phyloP scores from a whole-genome alignment of 2,797 vertebrate species.

The Sebastes matsubarae region DNA sequence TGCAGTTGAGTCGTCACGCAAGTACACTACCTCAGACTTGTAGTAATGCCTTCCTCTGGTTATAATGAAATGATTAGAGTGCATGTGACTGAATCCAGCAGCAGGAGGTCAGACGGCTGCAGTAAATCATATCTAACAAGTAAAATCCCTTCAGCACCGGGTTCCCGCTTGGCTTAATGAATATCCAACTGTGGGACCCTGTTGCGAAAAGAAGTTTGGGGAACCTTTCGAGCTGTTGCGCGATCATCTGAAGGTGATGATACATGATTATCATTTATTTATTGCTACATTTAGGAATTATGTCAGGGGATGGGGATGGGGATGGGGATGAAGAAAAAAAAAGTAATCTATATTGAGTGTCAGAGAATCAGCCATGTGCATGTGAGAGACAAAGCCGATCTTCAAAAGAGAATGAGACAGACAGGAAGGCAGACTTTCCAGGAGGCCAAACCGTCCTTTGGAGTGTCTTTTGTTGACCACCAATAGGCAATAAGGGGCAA shows the following conservation, averaged over 20 bases:
- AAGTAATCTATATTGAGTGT: neutral
- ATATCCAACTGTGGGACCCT: conserved; percentile 51
- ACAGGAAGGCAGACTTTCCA: conserved; percentile 50
- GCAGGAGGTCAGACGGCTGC: conserved; percentile 50
- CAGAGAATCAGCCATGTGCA: neutral
- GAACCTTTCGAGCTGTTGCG: neutral
- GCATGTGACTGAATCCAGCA: conserved; percentile 52
- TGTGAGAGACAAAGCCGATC: neutral
- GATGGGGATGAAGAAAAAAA: neutral
- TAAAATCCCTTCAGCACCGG: conserved; percentile 53
- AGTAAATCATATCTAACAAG: conserved; percentile 64
- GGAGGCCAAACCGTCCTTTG: conserved; percentile 46
- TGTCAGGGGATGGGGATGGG: neutral
- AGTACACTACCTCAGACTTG: conserved; percentile 4
- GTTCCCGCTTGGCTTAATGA: conserved; percentile 56
- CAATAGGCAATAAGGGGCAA: conserved; percentile 62
- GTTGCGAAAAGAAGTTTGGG: conserved; percentile 23
- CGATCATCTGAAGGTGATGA: neutral
- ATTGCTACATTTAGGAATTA: neutral
- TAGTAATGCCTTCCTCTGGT: conserved; percentile 40
- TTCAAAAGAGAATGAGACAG: conserved; percentile 18
- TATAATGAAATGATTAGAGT: conserved; percentile 48
- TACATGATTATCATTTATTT: neutral
- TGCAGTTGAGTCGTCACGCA: conserved; percentile 7
- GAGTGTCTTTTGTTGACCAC: conserved; percentile 65